phyloP scores from a whole-genome alignment of 2,113 vertebrate species.

The Indri indri region DNA sequence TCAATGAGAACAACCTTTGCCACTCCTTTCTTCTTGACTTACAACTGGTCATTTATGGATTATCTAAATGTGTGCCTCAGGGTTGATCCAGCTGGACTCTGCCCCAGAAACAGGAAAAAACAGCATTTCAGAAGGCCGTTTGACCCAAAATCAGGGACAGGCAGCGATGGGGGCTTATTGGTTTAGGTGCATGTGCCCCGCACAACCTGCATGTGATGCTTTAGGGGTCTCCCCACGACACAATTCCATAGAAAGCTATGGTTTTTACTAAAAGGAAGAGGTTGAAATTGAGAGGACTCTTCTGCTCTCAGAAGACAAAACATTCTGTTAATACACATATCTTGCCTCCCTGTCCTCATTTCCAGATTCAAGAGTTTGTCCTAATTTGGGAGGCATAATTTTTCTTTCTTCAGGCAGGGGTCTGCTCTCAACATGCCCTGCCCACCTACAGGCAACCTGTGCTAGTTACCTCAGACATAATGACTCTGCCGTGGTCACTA shows the following conservation, averaged over 20 bases:
- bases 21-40: neutral
- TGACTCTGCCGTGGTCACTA: neutral
- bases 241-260: neutral
- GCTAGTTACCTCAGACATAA: neutral
- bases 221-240: neutral
- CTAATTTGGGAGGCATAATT: neutral
- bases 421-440: neutral
- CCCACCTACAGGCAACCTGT: neutral
- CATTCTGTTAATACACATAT: neutral
- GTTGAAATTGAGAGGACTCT: neutral
- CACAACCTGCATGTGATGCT: fast-evolving
- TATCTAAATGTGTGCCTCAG: neutral
- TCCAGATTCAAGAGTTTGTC: neutral
- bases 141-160: neutral
- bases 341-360: neutral
- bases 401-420: neutral
- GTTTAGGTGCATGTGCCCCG: neutral
- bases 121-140: neutral
- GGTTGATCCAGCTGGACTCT: neutral
- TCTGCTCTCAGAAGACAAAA: neutral
- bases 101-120: neutral
- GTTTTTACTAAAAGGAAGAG: neutral
- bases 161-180: too few relatives aligned
- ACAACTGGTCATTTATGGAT: neutral
- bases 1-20: neutral